These are phyloP conservation scores for Chaenogobius annularis DNA, from an alignment of 2,113 vertebrate genomes.

Conservation along the genomic window DNA sequence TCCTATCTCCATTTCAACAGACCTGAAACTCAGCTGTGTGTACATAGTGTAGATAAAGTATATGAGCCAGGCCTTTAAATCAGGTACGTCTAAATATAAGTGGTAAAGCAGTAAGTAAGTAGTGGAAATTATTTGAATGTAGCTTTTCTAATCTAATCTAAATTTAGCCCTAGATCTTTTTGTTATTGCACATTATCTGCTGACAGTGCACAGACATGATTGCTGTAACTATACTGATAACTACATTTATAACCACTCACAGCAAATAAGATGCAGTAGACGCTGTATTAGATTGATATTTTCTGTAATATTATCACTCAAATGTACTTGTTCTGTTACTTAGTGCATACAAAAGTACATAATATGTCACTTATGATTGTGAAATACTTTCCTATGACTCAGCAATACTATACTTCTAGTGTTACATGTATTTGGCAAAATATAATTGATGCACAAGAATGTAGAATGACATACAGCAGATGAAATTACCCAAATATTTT, in stretches of 20 bases:
- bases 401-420: background rate
- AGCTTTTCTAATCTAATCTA: background rate
- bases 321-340: background rate
- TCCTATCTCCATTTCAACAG: constrained; percentile 69
- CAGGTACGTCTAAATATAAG: constrained; percentile 5
- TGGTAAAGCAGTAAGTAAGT: background rate
- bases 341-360: background rate
- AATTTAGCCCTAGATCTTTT: background rate
- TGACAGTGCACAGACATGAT: background rate
- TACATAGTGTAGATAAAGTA: constrained; percentile 34
- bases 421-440: background rate
- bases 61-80: constrained; percentile 4
- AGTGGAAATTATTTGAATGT: background rate
- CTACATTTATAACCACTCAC: background rate
- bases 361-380: background rate
- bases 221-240: background rate
- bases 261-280: background rate
- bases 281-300: background rate
- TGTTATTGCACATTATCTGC: background rate
- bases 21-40: constrained; percentile 61
- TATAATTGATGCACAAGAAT: background rate
- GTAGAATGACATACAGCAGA: background rate
- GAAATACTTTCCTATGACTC: constrained; percentile 1
- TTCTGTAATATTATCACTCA: background rate
- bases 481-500: background rate